Base-by-base conservation (phyloP, 1,140 invertebrate genomes). In the Aethina tumida region DNA sequence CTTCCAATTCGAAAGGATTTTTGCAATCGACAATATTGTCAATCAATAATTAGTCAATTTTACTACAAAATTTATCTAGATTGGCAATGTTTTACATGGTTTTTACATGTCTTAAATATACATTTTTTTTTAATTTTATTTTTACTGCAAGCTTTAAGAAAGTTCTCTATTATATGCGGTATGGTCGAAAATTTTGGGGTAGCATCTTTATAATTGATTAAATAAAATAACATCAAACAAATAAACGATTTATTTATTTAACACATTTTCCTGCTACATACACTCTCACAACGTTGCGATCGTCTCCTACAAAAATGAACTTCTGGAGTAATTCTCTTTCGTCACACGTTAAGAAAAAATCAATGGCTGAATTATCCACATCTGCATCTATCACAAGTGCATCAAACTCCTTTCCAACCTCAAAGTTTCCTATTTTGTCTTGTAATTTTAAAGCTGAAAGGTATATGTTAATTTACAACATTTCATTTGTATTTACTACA, bases 371-470 rank as follows among this genome's bases (percentile, higher is more conserved):
- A 40, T 48, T 36, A 20, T 39, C 10, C 10, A 63, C 52, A 21
- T 64, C 53, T 10, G 69, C 54, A 50, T 83, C 76, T 29, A 83
- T 58, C 1, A 86, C 43, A 0, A 94, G 58, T 4, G 86, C 88
- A 67, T 93, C 89, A 55, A 94, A 92, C 37, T 86, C 71, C 59
- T 92, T 92, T 19, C 81, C 84, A 4, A 75, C 55, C 51, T 71
- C 60, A 55, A 94, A 86, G 60, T 79, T 89, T 10, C 89, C 89
- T 26, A 84, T 75, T 55, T 74, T 63, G 24, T 84, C 55, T 9
- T 79, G 77, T 32, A 92, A 52, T 3, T 70, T 67, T 13, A 92
- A 59, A 12, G 82, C 88, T 88, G 56, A n/a, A 71, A 71, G 43
- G 12, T 10, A 18, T 38, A 9, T 37, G 28, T 27, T 2, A 16